A percentile compares a stretch with the other conserved stretches of the same genome.
Evolutionary conservation across 2,888 invertebrate species (phyloP).

Genomic region (Isotomurus palustris): DNA sequence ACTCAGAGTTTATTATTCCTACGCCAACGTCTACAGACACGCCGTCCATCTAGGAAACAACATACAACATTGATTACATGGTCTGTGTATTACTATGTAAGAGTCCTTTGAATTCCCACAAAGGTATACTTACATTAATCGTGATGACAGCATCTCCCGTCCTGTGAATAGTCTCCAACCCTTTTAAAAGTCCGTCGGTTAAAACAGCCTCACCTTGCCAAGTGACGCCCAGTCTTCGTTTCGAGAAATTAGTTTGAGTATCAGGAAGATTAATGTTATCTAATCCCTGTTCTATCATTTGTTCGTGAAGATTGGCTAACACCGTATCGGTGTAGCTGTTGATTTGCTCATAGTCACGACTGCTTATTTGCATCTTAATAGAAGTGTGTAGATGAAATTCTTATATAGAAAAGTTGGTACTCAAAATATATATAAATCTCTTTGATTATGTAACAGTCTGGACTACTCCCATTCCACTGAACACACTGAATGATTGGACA

Average conservation of each 20-base stretch:
- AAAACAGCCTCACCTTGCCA: slow-evolving; percentile 45
- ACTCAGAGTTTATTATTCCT: slow-evolving; percentile 26
- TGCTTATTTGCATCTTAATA: background rate
- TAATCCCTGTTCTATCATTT: slow-evolving; percentile 36
- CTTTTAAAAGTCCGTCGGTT: slow-evolving; percentile 39
- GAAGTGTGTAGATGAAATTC: too few relatives aligned
- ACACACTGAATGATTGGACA: too few relatives aligned
- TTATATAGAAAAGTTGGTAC: too few relatives aligned
- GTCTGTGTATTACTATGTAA: background rate
- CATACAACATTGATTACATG: background rate
- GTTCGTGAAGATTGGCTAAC: slow-evolving; percentile 34
- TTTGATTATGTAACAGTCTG: too few relatives aligned
- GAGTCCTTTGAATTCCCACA: background rate
- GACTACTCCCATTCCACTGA: too few relatives aligned
- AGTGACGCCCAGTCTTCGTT: slow-evolving; percentile 37
- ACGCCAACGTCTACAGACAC: slow-evolving; percentile 32
- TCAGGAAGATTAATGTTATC: slow-evolving; percentile 39
- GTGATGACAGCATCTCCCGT: slow-evolving; percentile 35
- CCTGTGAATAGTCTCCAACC: slow-evolving; percentile 42
- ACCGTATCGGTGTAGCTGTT: slow-evolving; percentile 40
- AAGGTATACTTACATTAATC: slow-evolving; percentile 19
- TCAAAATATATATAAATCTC: too few relatives aligned
- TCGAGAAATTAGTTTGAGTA: slow-evolving; percentile 34
- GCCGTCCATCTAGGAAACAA: slow-evolving; percentile 19
- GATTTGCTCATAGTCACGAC: slow-evolving; percentile 3